Evolutionary conservation across 2,797 vertebrate species (phyloP).

Genomic region (Miichthys miiuy): DNA sequence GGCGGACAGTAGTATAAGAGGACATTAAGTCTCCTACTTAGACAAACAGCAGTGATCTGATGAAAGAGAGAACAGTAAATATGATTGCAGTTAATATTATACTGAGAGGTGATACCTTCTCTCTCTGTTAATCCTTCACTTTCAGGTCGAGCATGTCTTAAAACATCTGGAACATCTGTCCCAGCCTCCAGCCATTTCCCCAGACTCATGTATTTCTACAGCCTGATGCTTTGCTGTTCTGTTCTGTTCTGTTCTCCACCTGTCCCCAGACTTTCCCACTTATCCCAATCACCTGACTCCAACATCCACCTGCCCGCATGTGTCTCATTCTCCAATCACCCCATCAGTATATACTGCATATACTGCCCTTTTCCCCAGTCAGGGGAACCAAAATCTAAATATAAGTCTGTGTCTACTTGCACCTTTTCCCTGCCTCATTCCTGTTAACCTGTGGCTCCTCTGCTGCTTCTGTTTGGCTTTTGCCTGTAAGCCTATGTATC

Average conservation of each 20-base stretch:
- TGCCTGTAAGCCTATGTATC: too few relatives aligned
- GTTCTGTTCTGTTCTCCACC: not conserved
- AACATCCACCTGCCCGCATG: not conserved
- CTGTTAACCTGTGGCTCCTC: too few relatives aligned
- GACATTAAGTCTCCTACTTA: slow-evolving; percentile 61
- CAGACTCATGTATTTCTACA: not conserved
- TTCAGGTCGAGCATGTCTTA: too few relatives aligned
- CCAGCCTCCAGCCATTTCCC: too few relatives aligned
- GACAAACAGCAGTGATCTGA: slow-evolving; percentile 44
- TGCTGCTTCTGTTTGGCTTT: not conserved
- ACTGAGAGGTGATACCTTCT: slow-evolving; percentile 21
- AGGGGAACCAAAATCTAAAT: too few relatives aligned
- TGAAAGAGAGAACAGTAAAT: slow-evolving; percentile 60
- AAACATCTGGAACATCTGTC: too few relatives aligned
- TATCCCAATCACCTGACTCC: not conserved
- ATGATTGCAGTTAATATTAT: slow-evolving; percentile 55
- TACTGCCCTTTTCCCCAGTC: not conserved
- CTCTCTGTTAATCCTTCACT: slow-evolving; percentile 12
- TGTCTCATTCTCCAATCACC: not conserved
- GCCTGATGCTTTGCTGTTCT: not conserved
- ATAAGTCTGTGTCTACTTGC: too few relatives aligned
- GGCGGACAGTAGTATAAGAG: slow-evolving; percentile 56
- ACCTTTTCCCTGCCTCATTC: too few relatives aligned
- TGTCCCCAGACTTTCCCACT: not conserved
- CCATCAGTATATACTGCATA: not conserved